Conservation (phyloP, 2,113 vertebrate genomes). For the Thalassoma bifasciatum region DNA sequence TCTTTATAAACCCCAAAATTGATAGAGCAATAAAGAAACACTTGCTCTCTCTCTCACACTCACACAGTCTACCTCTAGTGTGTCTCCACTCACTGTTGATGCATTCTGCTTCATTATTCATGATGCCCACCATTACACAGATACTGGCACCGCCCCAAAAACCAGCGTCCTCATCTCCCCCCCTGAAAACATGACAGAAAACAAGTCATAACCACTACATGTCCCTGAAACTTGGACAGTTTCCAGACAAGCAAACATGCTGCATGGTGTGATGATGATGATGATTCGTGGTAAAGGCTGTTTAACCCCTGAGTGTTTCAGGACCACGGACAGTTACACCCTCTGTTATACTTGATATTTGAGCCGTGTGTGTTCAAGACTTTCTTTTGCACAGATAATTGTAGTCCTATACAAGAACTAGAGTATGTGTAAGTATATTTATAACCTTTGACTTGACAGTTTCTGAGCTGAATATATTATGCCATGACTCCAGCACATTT, state of each 20-base stretch:
- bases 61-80: not conserved
- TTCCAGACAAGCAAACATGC: not conserved
- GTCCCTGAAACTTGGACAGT: not conserved
- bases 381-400: not conserved
- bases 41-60: conserved; percentile 14
- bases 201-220: not conserved
- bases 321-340: conserved; percentile 47
- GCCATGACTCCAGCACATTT: too few relatives aligned
- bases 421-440: too few relatives aligned
- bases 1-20: conserved; percentile 1
- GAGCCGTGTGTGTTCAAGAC: too few relatives aligned
- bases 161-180: conserved; percentile 5
- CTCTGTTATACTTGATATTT: not conserved
- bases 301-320: conserved; percentile 3
- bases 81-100: conserved; percentile 14
- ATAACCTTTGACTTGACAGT: too few relatives aligned
- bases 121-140: conserved; percentile 28
- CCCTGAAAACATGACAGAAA: not conserved
- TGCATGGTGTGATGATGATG: not conserved
- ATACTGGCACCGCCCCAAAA: conserved; percentile 8
- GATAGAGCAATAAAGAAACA: not conserved
- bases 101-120: conserved; percentile 51
- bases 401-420: too few relatives aligned
- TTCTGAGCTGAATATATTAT: not conserved
- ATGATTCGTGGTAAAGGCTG: not conserved